Evolutionary conservation across 2,888 invertebrate genomes (phyloP), one percentile per base, ranked within the genome.

Genomic region (Melanchra persicariae): DNA sequence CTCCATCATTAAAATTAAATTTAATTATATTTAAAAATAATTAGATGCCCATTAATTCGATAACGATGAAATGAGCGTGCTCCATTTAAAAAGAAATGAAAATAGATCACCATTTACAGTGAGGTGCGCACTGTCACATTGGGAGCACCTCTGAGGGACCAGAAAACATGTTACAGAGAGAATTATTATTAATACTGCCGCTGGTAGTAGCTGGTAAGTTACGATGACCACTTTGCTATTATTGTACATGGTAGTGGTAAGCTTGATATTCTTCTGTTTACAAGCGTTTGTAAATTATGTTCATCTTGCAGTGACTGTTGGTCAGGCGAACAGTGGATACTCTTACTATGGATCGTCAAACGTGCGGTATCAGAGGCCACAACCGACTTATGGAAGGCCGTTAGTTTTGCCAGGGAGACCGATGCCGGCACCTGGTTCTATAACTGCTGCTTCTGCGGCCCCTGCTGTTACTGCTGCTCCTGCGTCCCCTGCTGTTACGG

Each of bases 201-300:
- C 70, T 91, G 26, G 64, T 89, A 15, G 81, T 81, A 4, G 81
- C 85, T 60, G 91, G 92, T 92, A 79, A 89, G 92, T 82, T 43
- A 79, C 49, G 60, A 82, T 83, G 58, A 77, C 80, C 26, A 55
- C 65, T 64, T 49, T 66, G 17, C n/a, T 71, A 10, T 52, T 71
- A 10, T 52, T 70, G 1, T 70, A 52, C 19, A 47, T 62, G 47
- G 70, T 70, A 55, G n/a, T 30, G 7, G 10, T 71, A 22, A 66
- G 43, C 40, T 49, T 65, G 45, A 22, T 72, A 34, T 57, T 65
- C 7, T 70, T 70, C 9, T 70, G 17, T 52, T 59, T 73, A n/a
- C 60, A 70, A 67, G 43, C 22, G 1, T 55, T 65, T 64, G 8
- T 79, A 1, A 43, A 61, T 65, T 76, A 51, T 63, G 73, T 60